Base-by-base conservation (phyloP, 2,113 vertebrate genomes). In the Charadrius vociferus region DNA sequence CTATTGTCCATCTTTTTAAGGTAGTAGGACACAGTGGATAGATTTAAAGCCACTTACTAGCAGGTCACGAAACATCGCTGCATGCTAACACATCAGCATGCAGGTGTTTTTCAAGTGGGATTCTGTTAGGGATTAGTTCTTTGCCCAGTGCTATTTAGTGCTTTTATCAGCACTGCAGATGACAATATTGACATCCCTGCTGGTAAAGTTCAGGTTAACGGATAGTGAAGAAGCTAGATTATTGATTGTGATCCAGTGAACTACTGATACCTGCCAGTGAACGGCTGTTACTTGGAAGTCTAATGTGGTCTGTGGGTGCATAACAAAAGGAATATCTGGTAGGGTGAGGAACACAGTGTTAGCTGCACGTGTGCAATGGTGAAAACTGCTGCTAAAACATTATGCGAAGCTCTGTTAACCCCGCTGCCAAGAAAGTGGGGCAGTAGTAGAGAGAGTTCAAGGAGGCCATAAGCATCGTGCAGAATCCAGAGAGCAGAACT, bases 231-330 rank as follows among this genome's bases (percentile, higher is more conserved):
- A 1, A 16, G 37, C 21, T 27, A 7, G 43, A 12, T 71, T 27
- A 17, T 18, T 16, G 63, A 14, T 21, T 17, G 23, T 17, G 36
- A 17, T 47, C 41, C 34, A 15, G 30, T 5, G 32, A 34, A 12
- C 7, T n/a, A 5, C 10, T 7, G 62, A n/a, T 5, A 41, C 30
- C 27, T 83, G n/a, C 24, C 10, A 8, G 34, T 22, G 19, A 39
- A 2, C 0, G 1, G 41, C 70, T 66, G 55, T 37, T 19, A 9
- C 36, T 16, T 5, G 1, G 14, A 20, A 15, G 32, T 32, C 52
- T 59, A 4, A 8, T 14, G 21, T 21, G 56, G 27, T 27, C 36
- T 34, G n/a, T 18, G 77, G 29, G 29, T 17, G 6, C 10, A 1
- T n/a, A 30, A 15, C 23, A 15, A 22, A 36, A 41, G 66, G 52